phyloP scores from a whole-genome alignment of 2,888 invertebrate species.

The Acrobasis consociella region DNA sequence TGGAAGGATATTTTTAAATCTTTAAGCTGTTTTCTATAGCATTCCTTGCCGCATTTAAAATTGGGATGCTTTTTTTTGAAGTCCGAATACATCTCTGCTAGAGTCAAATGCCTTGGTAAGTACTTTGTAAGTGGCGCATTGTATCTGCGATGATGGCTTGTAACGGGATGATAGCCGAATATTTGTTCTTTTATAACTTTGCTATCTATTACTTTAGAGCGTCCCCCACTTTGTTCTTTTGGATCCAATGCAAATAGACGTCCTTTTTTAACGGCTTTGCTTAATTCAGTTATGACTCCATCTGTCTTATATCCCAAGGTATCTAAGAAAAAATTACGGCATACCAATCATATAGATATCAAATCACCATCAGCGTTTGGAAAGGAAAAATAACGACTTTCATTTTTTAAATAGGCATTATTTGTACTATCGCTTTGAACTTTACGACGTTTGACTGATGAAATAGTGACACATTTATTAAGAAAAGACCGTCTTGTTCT shows the following conservation, averaged over 20 bases:
- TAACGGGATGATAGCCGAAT: background rate
- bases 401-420: constrained; percentile 4
- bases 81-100: constrained; percentile 9
- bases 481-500: constrained; percentile 22
- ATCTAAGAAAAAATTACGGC: constrained; percentile 3
- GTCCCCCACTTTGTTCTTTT: too few relatives aligned
- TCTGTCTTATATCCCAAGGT: constrained; percentile 21
- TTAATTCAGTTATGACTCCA: too few relatives aligned
- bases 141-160: constrained; percentile 27
- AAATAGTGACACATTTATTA: constrained; percentile 21
- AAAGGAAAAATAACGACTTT: constrained; percentile 1
- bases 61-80: background rate
- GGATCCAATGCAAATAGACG: too few relatives aligned
- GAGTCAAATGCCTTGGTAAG: constrained; percentile 25
- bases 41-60: background rate
- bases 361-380: background rate
- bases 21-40: background rate
- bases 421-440: constrained; percentile 12
- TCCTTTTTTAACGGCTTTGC: too few relatives aligned
- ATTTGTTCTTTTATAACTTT: background rate
- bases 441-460: constrained; percentile 20
- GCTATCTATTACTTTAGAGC: too few relatives aligned
- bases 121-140: constrained; percentile 29
- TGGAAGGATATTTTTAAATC: too few relatives aligned
- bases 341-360: background rate